Evolutionary conservation across 2,113 vertebrate species (phyloP).

Genomic region (Procavia capensis): DNA sequence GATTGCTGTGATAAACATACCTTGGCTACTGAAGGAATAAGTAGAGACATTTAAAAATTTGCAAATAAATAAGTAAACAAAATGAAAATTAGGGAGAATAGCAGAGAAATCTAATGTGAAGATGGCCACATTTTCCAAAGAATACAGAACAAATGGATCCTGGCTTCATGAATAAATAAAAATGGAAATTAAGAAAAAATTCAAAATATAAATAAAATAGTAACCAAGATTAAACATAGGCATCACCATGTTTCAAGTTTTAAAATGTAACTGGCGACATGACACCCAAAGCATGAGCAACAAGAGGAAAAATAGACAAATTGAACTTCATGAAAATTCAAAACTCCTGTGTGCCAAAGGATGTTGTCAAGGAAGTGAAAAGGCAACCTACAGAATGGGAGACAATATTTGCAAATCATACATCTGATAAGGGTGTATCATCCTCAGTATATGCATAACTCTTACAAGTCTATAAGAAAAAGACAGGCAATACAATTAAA

Average conservation of each 20-base stretch:
- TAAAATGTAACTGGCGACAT: not conserved
- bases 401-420: not conserved
- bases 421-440: not conserved
- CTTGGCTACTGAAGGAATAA: not conserved
- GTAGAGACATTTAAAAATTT: conserved; percentile 11
- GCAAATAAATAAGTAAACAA: not conserved
- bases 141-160: not conserved
- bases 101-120: not conserved
- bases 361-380: not conserved
- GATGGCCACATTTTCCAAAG: not conserved
- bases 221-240: not conserved
- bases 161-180: not conserved
- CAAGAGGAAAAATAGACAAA: not conserved
- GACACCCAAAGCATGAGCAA: not conserved
- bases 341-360: not conserved
- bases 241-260: not conserved
- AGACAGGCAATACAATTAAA: not conserved
- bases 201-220: not conserved
- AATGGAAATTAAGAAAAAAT: conserved; percentile 17
- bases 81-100: not conserved
- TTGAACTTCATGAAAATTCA: not conserved
- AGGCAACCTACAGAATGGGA: not conserved
- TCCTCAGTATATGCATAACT: not conserved
- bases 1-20: not conserved
- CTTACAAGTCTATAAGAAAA: not conserved